These are phyloP conservation scores for Borostomias antarcticus DNA, from an alignment of 2,797 vertebrate species.

Conservation along the genomic window DNA sequence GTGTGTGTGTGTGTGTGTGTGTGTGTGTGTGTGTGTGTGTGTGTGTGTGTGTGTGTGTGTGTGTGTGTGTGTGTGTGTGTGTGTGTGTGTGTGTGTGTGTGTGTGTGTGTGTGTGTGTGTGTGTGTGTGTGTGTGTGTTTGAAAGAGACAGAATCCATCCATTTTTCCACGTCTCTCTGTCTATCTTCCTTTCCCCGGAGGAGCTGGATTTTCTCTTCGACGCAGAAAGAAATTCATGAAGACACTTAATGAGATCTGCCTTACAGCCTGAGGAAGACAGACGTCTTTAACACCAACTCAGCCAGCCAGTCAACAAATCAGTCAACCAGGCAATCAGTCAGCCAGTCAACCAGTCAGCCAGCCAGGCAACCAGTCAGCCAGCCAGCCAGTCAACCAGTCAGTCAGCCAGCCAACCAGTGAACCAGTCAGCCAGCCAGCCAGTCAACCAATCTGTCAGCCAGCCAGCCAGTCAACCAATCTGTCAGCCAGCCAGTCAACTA, in stretches of 20 bases:
- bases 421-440: constrained; percentile 38
- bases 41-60: constrained; percentile 16
- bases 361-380: too few relatives aligned
- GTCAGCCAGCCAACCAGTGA: too few relatives aligned
- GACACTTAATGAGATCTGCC: constrained; percentile 53
- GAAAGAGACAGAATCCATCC: not conserved
- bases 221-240: constrained; percentile 62
- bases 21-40: not conserved
- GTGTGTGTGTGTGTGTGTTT: not conserved
- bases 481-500: constrained; percentile 11
- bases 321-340: not conserved
- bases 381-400: constrained; percentile 38
- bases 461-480: constrained; percentile 29
- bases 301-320: constrained; percentile 6
- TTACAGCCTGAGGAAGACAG: constrained; percentile 35
- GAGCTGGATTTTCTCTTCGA: constrained; percentile 26
- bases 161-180: constrained; percentile 5
- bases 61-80: not conserved
- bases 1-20: constrained; percentile 14
- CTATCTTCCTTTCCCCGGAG: constrained; percentile 24
- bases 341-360: constrained; percentile 44
- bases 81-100: constrained; percentile 17
- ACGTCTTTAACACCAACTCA: constrained; percentile 33
- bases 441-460: too few relatives aligned
- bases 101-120: constrained; percentile 9